Evolutionary conservation across 2,797 vertebrate species (phyloP).

Genomic region (Alcedo atthis): DNA sequence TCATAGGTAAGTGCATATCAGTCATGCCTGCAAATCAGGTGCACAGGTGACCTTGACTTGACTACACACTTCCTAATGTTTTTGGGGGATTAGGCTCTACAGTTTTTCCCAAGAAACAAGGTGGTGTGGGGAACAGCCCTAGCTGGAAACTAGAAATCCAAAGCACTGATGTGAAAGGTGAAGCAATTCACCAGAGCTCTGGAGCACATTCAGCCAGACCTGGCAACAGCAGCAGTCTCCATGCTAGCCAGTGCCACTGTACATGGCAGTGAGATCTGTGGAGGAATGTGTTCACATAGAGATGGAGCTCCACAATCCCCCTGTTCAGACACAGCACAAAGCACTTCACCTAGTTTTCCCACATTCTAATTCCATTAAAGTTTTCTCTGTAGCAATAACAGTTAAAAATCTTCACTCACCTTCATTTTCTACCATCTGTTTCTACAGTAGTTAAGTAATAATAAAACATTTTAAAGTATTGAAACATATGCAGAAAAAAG

Average conservation of each 20-base stretch:
- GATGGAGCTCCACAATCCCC: fast-evolving
- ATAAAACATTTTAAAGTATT: not conserved
- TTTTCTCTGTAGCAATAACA: not conserved
- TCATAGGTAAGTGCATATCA: not conserved
- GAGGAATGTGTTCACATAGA: not conserved
- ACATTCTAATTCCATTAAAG: not conserved
- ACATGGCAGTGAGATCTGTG: not conserved
- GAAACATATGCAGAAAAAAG: not conserved
- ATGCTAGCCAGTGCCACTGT: not conserved
- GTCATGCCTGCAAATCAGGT: not conserved
- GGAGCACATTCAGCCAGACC: not conserved
- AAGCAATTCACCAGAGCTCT: not conserved
- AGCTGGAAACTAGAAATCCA: not conserved
- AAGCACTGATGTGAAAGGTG: not conserved
- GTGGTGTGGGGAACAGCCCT: not conserved
- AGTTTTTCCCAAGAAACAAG: not conserved
- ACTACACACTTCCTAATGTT: not conserved
- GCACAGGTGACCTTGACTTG: not conserved
- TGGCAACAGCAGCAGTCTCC: not conserved
- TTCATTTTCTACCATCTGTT: not conserved
- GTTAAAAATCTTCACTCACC: not conserved
- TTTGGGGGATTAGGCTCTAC: not conserved
- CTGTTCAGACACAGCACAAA: not conserved
- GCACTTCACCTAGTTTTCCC: not conserved
- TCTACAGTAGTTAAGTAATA: not conserved